Evolutionary conservation across 2,888 invertebrate species (phyloP), one percentile per base, ranked within the genome.

Genomic region (Tenthredo mesomela): DNA sequence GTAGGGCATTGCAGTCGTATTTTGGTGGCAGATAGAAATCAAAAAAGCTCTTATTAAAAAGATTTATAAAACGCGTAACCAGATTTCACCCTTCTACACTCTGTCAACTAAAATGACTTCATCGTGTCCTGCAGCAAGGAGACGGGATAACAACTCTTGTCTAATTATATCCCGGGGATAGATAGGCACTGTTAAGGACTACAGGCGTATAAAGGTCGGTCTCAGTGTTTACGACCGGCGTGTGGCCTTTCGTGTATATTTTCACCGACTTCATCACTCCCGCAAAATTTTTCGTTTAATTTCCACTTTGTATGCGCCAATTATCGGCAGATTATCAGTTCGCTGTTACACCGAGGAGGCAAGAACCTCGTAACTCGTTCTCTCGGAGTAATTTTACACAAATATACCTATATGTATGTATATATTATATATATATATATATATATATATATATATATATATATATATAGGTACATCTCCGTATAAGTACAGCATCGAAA

Each of bases 281-380:
- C 21, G 80, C 18, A 7, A 37, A 67, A 12, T 43, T 82, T 82
- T 82, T 82, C 47, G 67, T 65, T 86, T 86, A 87, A 87, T 86
- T 85, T 84, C 86, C 85, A 86, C 85, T 87, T 86, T 87, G 86
- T 87, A 87, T 85, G 75, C 85, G 78, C 86, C 88, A 85, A 87
- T 87, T 87, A 88, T 87, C 82, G 82, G 50, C 67, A 33, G 70
- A 82, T 82, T 67, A 82, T 67, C 82, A 70, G 29, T 25, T n/a
- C 82, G 40, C 61, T 29, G 33, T 33, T 33, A 40, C 37, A 54
- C 77, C 58, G 61, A 33, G 58, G 40, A 58, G 25, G 47, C 61
- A 61, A 80, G 40, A 40, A 61, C 40, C 80, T 40, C 58, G 78
- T 58, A 77, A 77, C 77, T 77, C 77, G 37, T 73, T 73, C 25